Base-by-base conservation (phyloP, 2,797 vertebrate genomes). In the Nyctalus aviator region DNA sequence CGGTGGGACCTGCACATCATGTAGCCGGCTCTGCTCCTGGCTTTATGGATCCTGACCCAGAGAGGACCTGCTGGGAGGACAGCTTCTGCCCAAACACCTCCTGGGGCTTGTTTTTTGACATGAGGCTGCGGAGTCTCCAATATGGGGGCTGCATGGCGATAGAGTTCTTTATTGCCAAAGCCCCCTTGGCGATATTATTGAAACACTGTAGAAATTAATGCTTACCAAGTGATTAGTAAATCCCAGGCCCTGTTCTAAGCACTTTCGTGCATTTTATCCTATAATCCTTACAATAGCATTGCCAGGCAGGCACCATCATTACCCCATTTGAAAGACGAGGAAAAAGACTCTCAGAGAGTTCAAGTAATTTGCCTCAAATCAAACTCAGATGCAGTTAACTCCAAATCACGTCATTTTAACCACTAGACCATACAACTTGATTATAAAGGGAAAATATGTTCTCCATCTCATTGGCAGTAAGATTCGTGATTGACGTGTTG, bases 301-400 rank as follows among this genome's bases (percentile, higher is more conserved):
- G 13, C 0, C 0, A 90, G 59, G 41, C 25, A 64, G 44, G 13
- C 68, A 50, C 91, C 30, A 7, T 81, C 84, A 25, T 84, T 75
- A 37, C 32, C 66, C 68, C 57, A 64, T 85, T 91, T 82, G 72
- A 85, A 86, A 93, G 87, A 85, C 37, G 69, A 95, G 69, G 76
- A 96, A 86, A 86, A 21, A 68, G 86, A 87, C 86, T 95, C 85
- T 75, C 72, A 4, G 30, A 78, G 71, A 88, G 55, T 41, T 87
- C 86, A 78, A 66, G n/a, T 59, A 44, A 84, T 82, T 94, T 72
- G 55, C 71, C 35, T 88, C 73, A 90, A 91, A 93, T 93, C 78
- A 93, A 78, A 95, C 64, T 96, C 94, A 96, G 93, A 85, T 57
- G 81, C 13, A 20, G 66, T 81, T 73, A 69, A 81, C 77, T 93